Conservation (phyloP, 1,140 invertebrate species). For the Chironomus striatipennis region DNA sequence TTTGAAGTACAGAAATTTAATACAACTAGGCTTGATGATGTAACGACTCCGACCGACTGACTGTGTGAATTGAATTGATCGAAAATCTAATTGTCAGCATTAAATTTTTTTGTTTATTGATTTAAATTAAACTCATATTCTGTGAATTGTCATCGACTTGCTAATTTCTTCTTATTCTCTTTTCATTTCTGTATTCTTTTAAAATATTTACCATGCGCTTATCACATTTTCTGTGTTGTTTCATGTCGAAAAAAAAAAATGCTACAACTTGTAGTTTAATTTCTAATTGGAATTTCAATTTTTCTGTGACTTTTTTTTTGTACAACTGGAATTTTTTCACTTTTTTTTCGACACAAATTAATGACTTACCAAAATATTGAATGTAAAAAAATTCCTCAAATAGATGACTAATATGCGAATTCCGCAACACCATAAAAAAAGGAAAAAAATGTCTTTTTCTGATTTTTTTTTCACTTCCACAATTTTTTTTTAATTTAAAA, state of each 20-base stretch:
- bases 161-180: background rate
- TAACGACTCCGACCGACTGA: background rate
- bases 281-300: background rate
- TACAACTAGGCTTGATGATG: background rate
- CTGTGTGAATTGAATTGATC: background rate
- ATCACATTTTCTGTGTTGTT: background rate
- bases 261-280: background rate
- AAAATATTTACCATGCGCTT: background rate
- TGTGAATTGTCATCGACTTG: background rate
- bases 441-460: background rate
- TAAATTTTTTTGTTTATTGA: conserved; percentile 3
- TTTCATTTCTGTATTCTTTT: too few relatives aligned
- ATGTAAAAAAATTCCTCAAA: background rate
- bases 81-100: background rate
- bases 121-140: background rate
- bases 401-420: background rate
- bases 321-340: background rate
- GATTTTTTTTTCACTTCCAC: background rate
- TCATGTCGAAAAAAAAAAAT: background rate
- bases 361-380: background rate
- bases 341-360: background rate
- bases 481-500: background rate
- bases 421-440: background rate
- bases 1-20: background rate
- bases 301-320: background rate